Evolutionary conservation across 2,888 invertebrate species (phyloP).

Genomic region (Exocentrus adspersus): DNA sequence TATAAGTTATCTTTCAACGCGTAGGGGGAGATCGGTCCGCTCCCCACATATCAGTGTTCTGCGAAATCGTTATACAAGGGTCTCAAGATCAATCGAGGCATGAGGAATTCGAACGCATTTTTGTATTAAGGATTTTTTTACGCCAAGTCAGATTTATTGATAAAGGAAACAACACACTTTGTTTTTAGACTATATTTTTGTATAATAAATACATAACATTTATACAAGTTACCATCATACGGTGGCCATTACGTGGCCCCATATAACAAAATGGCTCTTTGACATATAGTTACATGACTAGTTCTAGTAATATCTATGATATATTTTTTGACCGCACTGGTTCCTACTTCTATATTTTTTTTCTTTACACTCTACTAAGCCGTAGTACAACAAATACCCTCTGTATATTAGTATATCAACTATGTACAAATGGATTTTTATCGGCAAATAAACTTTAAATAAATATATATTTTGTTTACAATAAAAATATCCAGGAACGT

Average conservation of each 20-base stretch:
- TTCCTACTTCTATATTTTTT: constrained; percentile 41
- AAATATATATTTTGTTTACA: constrained; percentile 27
- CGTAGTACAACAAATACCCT: constrained; percentile 48
- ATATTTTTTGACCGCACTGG: constrained; percentile 45
- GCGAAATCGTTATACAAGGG: no score
- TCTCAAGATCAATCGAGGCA: no score
- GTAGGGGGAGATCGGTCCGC: constrained; percentile 35
- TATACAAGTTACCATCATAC: constrained; percentile 57
- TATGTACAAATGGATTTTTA: constrained; percentile 46
- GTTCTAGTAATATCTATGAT: constrained; percentile 54
- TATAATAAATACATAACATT: constrained; percentile 64
- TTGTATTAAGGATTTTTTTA: no score
- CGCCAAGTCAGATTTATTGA: not conserved
- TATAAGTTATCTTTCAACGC: constrained; percentile 46
- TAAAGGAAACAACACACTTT: not conserved
- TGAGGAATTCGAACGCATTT: no score
- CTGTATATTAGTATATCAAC: constrained; percentile 45
- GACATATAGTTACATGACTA: constrained; percentile 56
- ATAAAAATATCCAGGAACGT: constrained; percentile 22
- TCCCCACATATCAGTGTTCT: not conserved
- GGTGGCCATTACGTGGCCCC: constrained; percentile 50
- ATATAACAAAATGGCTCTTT: constrained; percentile 52
- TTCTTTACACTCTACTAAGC: constrained; percentile 44
- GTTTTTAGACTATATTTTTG: constrained; percentile 56
- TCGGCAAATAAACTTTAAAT: constrained; percentile 27